A percentile compares a stretch with the other conserved stretches of the same genome.
These are phyloP conservation scores for Neotoxoptera formosana DNA, from an alignment of 1,140 invertebrate genomes.

Conservation along the genomic window DNA sequence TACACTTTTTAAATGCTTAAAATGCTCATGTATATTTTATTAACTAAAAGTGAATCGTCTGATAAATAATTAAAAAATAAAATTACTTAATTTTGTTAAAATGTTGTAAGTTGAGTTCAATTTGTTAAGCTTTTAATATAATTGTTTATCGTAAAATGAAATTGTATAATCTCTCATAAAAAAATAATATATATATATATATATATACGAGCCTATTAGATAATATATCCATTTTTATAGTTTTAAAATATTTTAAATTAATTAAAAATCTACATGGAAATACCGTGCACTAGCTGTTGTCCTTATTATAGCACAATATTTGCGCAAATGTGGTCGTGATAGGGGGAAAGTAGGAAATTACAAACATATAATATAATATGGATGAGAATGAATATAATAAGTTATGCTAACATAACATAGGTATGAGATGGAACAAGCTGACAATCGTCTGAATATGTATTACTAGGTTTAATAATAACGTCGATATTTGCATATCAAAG, in stretches of 20 bases:
- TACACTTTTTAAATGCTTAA: background rate
- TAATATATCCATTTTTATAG: background rate
- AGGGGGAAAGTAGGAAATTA: background rate
- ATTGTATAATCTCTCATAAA: background rate
- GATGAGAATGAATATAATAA: background rate
- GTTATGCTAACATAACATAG: background rate
- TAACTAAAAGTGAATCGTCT: too few relatives aligned
- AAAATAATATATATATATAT: too few relatives aligned
- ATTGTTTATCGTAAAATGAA: background rate
- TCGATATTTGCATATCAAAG: background rate
- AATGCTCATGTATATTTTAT: background rate
- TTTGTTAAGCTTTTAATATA: background rate
- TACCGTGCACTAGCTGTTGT: background rate
- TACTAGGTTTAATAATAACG: background rate
- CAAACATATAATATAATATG: background rate
- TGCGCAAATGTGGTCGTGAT: background rate
- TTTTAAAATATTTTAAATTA: background rate
- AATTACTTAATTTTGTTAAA: background rate
- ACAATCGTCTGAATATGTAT: constrained; percentile 15
- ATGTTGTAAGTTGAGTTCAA: background rate
- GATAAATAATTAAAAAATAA: background rate
- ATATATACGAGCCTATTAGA: background rate
- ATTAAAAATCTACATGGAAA: background rate
- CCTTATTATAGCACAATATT: background rate
- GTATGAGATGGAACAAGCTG: background rate